A percentile compares a stretch with the other conserved stretches of the same genome.
phyloP scores from a whole-genome alignment of 92 coral and sea anemone genomes.

The Pocillopora meandrina region DNA sequence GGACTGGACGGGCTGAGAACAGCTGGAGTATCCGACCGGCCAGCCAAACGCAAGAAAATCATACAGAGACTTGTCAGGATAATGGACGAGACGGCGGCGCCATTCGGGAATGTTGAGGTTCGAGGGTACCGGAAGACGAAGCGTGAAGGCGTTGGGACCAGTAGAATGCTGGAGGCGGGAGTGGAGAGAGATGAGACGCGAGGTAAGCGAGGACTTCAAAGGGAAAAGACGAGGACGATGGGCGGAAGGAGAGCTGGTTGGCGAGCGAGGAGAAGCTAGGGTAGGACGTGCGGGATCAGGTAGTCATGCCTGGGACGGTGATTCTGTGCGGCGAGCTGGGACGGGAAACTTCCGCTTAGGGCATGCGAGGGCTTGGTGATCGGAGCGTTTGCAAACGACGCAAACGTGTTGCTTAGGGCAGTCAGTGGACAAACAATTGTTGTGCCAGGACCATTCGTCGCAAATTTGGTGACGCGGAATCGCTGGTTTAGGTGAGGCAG shows the following conservation, averaged over 20 bases:
- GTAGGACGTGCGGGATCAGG: not conserved
- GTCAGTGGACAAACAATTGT: not conserved
- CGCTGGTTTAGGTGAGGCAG: not conserved
- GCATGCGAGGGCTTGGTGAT: not conserved
- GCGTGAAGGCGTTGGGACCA: not conserved
- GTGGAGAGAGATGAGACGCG: conserved; percentile 11
- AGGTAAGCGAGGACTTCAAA: not conserved
- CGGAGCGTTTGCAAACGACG: not conserved
- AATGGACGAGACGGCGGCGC: not conserved
- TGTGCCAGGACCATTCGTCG: not conserved
- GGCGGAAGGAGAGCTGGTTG: not conserved
- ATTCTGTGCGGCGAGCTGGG: not conserved
- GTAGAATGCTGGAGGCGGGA: conserved; percentile 14
- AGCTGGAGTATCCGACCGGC: not conserved
- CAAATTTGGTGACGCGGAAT: not conserved
- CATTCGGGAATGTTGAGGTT: conserved; percentile 3
- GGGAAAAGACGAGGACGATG: not conserved
- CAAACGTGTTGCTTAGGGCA: not conserved
- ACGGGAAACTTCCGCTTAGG: not conserved
- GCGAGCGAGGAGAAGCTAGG: not conserved
- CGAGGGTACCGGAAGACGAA: conserved; percentile 9
- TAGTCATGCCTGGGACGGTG: not conserved
- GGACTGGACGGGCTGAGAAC: not conserved
- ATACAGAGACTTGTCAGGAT: not conserved
- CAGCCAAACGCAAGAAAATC: conserved; percentile 13